Conservation (phyloP, 2,888 invertebrate genomes). For the Amphipyra berbera region DNA sequence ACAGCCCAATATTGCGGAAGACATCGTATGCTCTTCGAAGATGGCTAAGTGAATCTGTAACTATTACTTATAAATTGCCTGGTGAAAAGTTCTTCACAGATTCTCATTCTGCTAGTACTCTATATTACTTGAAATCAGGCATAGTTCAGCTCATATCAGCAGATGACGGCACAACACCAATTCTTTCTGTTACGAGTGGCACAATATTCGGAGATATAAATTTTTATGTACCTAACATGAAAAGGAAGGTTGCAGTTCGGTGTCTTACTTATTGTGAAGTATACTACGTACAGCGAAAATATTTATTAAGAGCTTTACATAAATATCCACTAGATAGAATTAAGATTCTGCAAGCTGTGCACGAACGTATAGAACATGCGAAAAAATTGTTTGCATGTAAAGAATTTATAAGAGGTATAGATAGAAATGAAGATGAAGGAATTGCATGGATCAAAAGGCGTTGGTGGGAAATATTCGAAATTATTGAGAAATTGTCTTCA, state of each 20-base stretch:
- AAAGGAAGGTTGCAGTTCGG: slow-evolving; percentile 64
- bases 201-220: slow-evolving; percentile 78
- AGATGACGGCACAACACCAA: slow-evolving; percentile 75
- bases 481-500: slow-evolving; percentile 63
- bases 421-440: slow-evolving; percentile 78
- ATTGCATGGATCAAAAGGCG: slow-evolving; percentile 77
- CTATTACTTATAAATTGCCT: slow-evolving; percentile 74
- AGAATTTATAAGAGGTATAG: slow-evolving; percentile 70
- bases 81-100: slow-evolving; percentile 75
- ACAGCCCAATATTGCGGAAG: slow-evolving; percentile 75
- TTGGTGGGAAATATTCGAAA: slow-evolving; percentile 78
- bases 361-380: slow-evolving; percentile 74
- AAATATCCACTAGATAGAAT: slow-evolving; percentile 72
- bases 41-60: slow-evolving; percentile 69
- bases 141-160: slow-evolving; percentile 75
- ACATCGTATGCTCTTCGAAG: slow-evolving; percentile 70
- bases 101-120: slow-evolving; percentile 65
- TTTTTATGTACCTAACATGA: slow-evolving; percentile 68
- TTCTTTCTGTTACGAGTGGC: slow-evolving; percentile 75
- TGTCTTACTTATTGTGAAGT: slow-evolving; percentile 79
- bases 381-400: slow-evolving; percentile 72
- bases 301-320: slow-evolving; percentile 64
- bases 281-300: slow-evolving; percentile 1
- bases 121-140: slow-evolving; percentile 78
- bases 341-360: slow-evolving; percentile 61